Percentiles rank a stretch among this genome's conserved stretches.
phyloP scores from a whole-genome alignment of 2,797 vertebrate species.

The Melanotaenia maccullochi region DNA sequence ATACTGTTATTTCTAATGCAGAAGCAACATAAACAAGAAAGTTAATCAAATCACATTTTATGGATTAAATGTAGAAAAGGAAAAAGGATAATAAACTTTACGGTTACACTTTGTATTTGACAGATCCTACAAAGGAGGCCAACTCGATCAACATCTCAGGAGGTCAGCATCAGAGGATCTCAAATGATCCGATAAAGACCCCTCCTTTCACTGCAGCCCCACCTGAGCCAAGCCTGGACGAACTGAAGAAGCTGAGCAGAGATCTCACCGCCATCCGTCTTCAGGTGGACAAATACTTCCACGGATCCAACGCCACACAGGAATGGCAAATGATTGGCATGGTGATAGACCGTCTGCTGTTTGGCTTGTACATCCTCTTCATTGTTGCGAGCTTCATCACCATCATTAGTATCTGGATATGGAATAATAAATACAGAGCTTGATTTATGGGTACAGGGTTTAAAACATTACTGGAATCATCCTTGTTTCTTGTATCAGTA shows the following conservation, averaged over 20 bases:
- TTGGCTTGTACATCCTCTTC: constrained; percentile 68
- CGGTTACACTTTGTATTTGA: background rate
- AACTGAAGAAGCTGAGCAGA: constrained; percentile 66
- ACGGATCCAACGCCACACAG: background rate
- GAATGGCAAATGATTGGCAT: constrained; percentile 58
- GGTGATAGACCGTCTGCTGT: constrained; percentile 73
- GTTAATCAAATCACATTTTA: background rate
- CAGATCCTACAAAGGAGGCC: background rate
- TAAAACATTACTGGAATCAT: background rate
- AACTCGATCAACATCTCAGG: background rate
- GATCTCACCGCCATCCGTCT: constrained; percentile 62
- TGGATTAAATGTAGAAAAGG: background rate
- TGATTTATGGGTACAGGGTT: constrained; percentile 1
- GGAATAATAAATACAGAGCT: background rate
- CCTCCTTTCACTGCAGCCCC: background rate
- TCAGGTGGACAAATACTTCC: constrained; percentile 61
- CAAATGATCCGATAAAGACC: background rate
- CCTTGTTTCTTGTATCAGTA: background rate
- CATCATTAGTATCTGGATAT: constrained; percentile 58
- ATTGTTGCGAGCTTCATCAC: constrained; percentile 65
- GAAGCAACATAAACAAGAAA: background rate
- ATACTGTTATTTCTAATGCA: background rate
- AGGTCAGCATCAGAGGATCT: background rate
- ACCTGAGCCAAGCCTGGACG: constrained; percentile 9
- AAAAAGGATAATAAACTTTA: background rate